Base-by-base conservation (phyloP, 1,140 invertebrate genomes). In the Rhynchophorus ferrugineus region DNA sequence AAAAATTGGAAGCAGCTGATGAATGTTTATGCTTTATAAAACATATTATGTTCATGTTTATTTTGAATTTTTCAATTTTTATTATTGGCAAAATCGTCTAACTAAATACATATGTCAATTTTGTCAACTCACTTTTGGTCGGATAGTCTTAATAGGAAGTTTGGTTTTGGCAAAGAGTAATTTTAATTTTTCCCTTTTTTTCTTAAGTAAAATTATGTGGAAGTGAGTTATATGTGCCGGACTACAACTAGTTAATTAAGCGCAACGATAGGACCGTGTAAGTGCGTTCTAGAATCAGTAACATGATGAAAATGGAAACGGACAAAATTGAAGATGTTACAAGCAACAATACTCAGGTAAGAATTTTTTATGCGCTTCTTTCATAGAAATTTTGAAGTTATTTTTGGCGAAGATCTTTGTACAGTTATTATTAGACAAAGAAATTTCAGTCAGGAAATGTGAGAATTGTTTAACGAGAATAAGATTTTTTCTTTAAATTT, bases 251-350 rank as follows among this genome's bases (percentile, higher is more conserved):
- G 19, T n/a, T n/a, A n/a, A n/a, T n/a, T n/a, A n/a, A n/a, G n/a
- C n/a, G n/a, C n/a, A n/a, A n/a, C n/a, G n/a, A n/a, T n/a, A n/a
- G n/a, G n/a, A n/a, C n/a, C n/a, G n/a, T n/a, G n/a, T n/a, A n/a
- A n/a, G n/a, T n/a, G n/a, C n/a, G n/a, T n/a, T n/a, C n/a, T n/a
- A n/a, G n/a, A n/a, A n/a, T n/a, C n/a, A n/a, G n/a, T n/a, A 49
- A 55, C 49, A 61, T 61, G 76, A 75, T 78, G 69, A 79, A 77
- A 71, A 81, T 81, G 79, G 79, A 81, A 74, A 80, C 78, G 60
- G 79, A 81, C 69, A 80, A 79, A 69, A 74, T 77, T 65, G 78
- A 79, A 64, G 78, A 81, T 66, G 70, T 75, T 56, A 76, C 74
- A 61, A 72, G 71, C 39, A 67, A 50, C 49, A 77, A 75, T 71